Conservation (phyloP, 2,888 invertebrate species). For the Drosophila barbarae region DNA sequence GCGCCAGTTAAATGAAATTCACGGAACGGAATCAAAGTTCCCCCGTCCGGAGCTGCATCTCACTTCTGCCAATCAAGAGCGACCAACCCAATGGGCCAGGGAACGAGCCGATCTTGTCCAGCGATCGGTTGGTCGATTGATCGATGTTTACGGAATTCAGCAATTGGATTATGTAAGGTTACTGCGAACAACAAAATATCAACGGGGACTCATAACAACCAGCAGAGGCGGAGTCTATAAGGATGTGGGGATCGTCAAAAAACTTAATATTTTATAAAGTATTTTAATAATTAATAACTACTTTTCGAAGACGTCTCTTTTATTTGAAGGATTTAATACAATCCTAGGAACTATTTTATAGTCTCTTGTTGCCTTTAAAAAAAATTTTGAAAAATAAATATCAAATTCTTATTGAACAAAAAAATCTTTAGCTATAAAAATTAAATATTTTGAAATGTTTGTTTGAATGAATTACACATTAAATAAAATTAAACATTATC, state of each 20-base stretch:
- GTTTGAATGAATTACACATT: not conserved
- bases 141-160: conserved; percentile 65
- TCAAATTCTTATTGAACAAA: not conserved
- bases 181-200: conserved; percentile 36
- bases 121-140: conserved; percentile 32
- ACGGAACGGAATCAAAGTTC: conserved; percentile 44
- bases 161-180: conserved; percentile 64
- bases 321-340: not conserved
- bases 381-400: too few relatives aligned
- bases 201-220: conserved; percentile 33
- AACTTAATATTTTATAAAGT: not conserved
- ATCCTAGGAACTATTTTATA: not conserved
- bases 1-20: conserved; percentile 68
- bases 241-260: too few relatives aligned
- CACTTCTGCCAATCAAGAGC: conserved; percentile 39
- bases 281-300: not conserved
- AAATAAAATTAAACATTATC: too few relatives aligned
- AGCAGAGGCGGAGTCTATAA: conserved; percentile 9
- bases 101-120: conserved; percentile 14
- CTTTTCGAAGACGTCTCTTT: too few relatives aligned
- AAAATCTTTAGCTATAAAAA: not conserved
- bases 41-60: conserved; percentile 26
- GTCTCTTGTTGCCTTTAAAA: not conserved
- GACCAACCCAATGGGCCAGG: not conserved
- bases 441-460: not conserved